Evolutionary conservation across 2,113 vertebrate genomes (phyloP), one percentile per base, ranked within the genome.

Genomic region (Crotalus viridis): DNA sequence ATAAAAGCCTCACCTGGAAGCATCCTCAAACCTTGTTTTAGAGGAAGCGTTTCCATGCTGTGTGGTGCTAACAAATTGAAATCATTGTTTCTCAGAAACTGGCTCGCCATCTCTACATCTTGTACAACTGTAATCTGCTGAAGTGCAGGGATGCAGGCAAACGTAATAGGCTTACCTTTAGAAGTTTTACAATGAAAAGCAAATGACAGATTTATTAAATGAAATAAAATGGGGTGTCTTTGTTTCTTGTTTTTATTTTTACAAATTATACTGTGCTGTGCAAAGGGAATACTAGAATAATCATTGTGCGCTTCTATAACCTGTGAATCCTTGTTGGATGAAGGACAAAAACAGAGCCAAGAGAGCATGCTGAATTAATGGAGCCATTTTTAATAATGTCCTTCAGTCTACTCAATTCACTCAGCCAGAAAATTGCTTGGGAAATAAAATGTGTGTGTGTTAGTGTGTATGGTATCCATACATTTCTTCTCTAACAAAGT

Each of bases 341-440:
- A 57, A 59, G 33, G 46, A 92, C 87, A 46, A 15, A 39, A 81
- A 22, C 10, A 28, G 52, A 89, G 33, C 33, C 21, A 22, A 81
- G 33, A 13, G n/a, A 54, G 51, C 48, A 21, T 5, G 46, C 55
- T 74, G 87, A 92, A 90, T 90, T 59, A 85, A 86, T 48, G 43
- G 48, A 39, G 85, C 10, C 46, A 9, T 39, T 64, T 89, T 89
- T 92, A 89, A 81, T 92, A 88, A 88, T 17, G 12, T n/a, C 13
- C 91, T 56, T 88, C 61, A 81, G 12, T 43, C 51, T 48, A 56
- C 26, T 88, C 39, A 81, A 26, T 43, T 24, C 61, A 88, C 39
- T 39, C 87, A 92, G 6, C 87, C 74, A 39, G 64, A 91, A 92
- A 92, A 89, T 86, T 51, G 12, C 55, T 86, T 92, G 28, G 54